Percentiles rank a stretch among this genome's conserved stretches.
These are phyloP conservation scores for Lottia scabra DNA, from an alignment of 2,888 invertebrate species.

Conservation along the genomic window DNA sequence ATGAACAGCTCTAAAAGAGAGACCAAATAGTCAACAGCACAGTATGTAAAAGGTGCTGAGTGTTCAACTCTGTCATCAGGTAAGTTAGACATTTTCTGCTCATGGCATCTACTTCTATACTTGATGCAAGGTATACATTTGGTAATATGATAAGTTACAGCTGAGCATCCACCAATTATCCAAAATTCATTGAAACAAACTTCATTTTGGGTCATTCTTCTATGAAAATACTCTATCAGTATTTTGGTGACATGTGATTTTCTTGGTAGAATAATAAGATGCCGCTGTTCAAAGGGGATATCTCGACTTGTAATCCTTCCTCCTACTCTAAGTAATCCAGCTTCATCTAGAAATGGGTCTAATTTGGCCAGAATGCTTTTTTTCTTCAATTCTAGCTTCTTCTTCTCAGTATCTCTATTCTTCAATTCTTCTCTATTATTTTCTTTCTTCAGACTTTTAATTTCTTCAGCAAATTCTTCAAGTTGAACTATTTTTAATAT, in stretches of 20 bases:
- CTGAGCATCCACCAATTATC: neutral
- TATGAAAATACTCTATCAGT: conserved; percentile 10
- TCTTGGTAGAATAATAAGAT: conserved; percentile 14
- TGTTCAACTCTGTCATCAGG: conserved; percentile 17
- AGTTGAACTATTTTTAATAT: neutral
- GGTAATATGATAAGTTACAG: neutral
- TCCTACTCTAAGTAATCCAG: conserved; percentile 5
- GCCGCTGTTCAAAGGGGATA: conserved; percentile 2
- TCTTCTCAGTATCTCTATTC: neutral
- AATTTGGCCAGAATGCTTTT: neutral
- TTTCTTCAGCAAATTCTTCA: neutral
- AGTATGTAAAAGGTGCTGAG: conserved; percentile 18
- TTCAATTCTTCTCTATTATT: neutral
- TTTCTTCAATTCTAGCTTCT: neutral
- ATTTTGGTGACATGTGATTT: conserved; percentile 8
- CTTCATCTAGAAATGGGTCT: neutral
- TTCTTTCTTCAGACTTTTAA: neutral
- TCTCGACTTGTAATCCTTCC: conserved; percentile 1
- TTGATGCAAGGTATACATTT: conserved; percentile 6
- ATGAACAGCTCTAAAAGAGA: conserved; percentile 51
- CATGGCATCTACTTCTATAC: neutral
- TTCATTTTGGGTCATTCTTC: neutral
- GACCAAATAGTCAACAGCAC: conserved; percentile 29
- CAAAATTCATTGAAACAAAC: neutral
- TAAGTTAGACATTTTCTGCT: conserved; percentile 22